phyloP scores from a whole-genome alignment of 2,888 invertebrate genomes.

The Nomada goodeniana region DNA sequence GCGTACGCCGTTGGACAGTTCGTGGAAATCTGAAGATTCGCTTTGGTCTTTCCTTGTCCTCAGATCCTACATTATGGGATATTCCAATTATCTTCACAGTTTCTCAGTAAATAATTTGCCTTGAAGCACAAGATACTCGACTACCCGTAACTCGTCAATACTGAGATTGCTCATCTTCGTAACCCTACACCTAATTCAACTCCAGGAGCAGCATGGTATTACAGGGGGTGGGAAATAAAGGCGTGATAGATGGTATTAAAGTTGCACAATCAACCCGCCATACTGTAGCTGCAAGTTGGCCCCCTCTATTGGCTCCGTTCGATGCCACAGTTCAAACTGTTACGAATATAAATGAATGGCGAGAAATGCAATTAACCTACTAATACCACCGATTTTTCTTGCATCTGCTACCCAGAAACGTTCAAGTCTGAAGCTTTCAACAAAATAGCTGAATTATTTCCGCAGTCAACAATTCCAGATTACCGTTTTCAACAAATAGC shows the following conservation, averaged over 20 bases:
- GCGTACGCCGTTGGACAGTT: too few relatives aligned
- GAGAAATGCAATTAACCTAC: slow-evolving; percentile 76
- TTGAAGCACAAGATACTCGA: slow-evolving; percentile 56
- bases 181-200: slow-evolving; percentile 46
- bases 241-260: slow-evolving; percentile 79
- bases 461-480: too few relatives aligned
- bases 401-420: neutral
- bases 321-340: slow-evolving; percentile 77
- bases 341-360: slow-evolving; percentile 73
- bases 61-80: too few relatives aligned
- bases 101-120: slow-evolving; percentile 33
- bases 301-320: slow-evolving; percentile 61
- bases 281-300: slow-evolving; percentile 41
- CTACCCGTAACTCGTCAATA: slow-evolving; percentile 52
- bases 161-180: slow-evolving; percentile 75
- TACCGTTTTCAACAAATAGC: too few relatives aligned
- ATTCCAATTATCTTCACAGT: neutral
- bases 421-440: too few relatives aligned
- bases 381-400: slow-evolving; percentile 9
- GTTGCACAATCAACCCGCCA: slow-evolving; percentile 76
- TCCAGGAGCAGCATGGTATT: slow-evolving; percentile 31
- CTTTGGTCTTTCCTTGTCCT: too few relatives aligned
- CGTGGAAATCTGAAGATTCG: too few relatives aligned
- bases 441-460: too few relatives aligned
- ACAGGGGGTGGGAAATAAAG: slow-evolving; percentile 74